These are phyloP conservation scores for Salmo trutta DNA, from an alignment of 2,797 vertebrate species.

Conservation along the genomic window DNA sequence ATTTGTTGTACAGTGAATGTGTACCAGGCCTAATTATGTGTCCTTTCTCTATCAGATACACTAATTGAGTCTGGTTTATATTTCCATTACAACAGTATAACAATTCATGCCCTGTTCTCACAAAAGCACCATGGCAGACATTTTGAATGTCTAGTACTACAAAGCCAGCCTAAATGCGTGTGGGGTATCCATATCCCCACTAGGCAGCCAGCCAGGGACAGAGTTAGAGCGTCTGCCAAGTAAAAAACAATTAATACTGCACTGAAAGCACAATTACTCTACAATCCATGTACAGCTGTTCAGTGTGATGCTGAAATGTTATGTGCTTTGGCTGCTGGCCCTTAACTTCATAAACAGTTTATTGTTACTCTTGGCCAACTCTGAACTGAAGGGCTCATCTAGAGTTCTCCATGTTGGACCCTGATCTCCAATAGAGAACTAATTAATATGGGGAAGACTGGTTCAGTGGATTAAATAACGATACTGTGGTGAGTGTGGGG, in stretches of 20 bases:
- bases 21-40: no score
- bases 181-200: constrained; percentile 5
- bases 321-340: constrained; percentile 10
- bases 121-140: neutral
- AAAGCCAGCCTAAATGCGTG: constrained; percentile 3
- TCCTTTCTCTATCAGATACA: neutral
- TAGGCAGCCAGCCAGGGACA: constrained; percentile 15
- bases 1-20: no score
- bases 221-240: constrained; percentile 20
- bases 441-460: constrained; percentile 21
- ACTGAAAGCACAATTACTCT: constrained; percentile 23
- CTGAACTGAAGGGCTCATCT: neutral
- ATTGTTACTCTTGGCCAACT: constrained; percentile 7
- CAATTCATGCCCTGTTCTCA: neutral
- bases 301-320: constrained; percentile 16
- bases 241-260: constrained; percentile 5
- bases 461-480: constrained; percentile 25
- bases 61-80: neutral
- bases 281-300: constrained; percentile 10
- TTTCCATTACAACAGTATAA: neutral
- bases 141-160: neutral
- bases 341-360: constrained; percentile 16
- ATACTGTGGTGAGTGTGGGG: constrained; percentile 22
- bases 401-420: constrained; percentile 5
- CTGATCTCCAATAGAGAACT: constrained; percentile 9